Conservation (phyloP, 2,113 vertebrate species). For the Tyrannus savana region DNA sequence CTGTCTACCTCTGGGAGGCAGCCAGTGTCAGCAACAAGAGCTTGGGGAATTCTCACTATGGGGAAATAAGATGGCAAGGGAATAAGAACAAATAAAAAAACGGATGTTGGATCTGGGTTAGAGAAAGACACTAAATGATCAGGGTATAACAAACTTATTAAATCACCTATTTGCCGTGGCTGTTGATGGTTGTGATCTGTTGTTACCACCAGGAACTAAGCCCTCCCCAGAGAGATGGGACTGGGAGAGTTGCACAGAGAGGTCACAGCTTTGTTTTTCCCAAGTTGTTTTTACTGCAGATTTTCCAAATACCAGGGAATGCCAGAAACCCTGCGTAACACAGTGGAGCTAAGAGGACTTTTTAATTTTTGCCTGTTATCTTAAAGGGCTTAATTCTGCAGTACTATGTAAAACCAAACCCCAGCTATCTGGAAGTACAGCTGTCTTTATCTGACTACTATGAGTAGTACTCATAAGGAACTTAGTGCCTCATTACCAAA, state of each 20-base stretch:
- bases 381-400: not conserved
- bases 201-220: fast-evolving
- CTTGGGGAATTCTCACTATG: not conserved
- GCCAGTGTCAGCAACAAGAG: not conserved
- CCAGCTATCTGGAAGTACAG: not conserved
- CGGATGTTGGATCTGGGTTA: not conserved
- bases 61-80: not conserved
- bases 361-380: not conserved
- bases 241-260: not conserved
- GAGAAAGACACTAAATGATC: not conserved
- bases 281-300: not conserved
- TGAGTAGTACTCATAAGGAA: not conserved
- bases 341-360: not conserved
- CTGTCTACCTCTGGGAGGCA: not conserved
- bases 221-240: not conserved
- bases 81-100: not conserved
- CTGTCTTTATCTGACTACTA: slow-evolving; percentile 2
- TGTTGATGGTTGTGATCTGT: not conserved
- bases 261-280: not conserved
- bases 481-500: slow-evolving; percentile 19
- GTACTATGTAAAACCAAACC: not conserved
- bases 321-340: not conserved
- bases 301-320: not conserved
- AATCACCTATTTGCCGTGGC: not conserved
- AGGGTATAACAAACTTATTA: not conserved